A percentile compares a stretch with the other conserved stretches of the same genome.
These are phyloP conservation scores for Semaprochilodus insignis DNA, from an alignment of 2,797 vertebrate species.

Conservation along the genomic window DNA sequence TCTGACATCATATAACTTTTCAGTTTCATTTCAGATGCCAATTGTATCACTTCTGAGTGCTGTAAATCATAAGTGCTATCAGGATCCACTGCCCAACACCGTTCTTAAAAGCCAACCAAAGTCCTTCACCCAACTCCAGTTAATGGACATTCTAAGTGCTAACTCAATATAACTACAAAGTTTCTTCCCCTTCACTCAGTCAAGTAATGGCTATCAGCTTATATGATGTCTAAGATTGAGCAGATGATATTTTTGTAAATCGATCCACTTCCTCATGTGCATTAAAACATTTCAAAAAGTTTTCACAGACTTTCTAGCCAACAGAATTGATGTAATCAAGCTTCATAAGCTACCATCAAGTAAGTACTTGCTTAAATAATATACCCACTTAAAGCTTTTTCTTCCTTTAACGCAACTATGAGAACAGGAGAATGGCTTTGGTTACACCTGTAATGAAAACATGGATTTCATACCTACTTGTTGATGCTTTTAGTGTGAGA, in stretches of 20 bases:
- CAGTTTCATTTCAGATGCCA: no score
- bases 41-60: conserved; percentile 6
- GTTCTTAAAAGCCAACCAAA: conserved; percentile 53
- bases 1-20: no score
- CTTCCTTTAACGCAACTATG: conserved; percentile 9
- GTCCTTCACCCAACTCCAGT: conserved; percentile 33
- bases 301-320: background rate
- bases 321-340: conserved; percentile 11
- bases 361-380: background rate
- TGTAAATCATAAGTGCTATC: conserved; percentile 22
- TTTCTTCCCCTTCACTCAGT: conserved; percentile 35
- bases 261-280: conserved; percentile 30
- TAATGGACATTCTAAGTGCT: conserved; percentile 51
- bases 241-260: conserved; percentile 49
- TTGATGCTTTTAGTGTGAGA: conserved; percentile 14
- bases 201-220: conserved; percentile 49
- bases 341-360: background rate
- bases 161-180: conserved; percentile 52
- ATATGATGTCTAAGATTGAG: conserved; percentile 37
- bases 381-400: background rate
- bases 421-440: background rate
- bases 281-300: conserved; percentile 44
- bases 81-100: background rate
- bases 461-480: background rate
- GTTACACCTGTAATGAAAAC: conserved; percentile 11